Evolutionary conservation across 2,113 vertebrate species (phyloP), one percentile per base, ranked within the genome.

Genomic region (Plestiodon gilberti): DNA sequence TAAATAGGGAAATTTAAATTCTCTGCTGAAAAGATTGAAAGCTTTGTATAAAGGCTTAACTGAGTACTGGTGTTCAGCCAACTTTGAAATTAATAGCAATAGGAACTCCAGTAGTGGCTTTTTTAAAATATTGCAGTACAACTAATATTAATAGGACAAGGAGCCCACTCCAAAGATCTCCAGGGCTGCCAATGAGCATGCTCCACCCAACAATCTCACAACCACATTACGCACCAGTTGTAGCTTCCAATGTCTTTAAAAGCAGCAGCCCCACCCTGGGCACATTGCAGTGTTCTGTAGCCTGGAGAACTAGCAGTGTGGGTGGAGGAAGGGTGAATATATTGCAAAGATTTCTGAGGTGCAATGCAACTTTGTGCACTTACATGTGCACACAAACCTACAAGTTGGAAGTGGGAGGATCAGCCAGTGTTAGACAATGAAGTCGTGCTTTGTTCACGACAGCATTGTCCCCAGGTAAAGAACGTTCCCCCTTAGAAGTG

Each of bases 1-100:
- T 75, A 87, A 88, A 94, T 82, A 17, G 7, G 59, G 88, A 64
- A 0, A 89, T 91, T 93, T 91, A 88, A 88, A 14, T 70, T 52
- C 30, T 69, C 20, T 28, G 83, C 89, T 90, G 74, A 75, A 83
- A 91, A 91, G 62, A 76, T 86, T 38, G 70, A 90, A 62, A n/a
- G 84, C 82, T 83, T 88, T 91, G 81, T 85, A 18, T 55, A 89
- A 67, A 64, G 64, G 85, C 88, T 88, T 89, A 89, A 87, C 87
- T 85, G 85, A 92, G 89, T 64, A 52, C 78, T 81, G 70, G 30
- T 28, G 22, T 83, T 87, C 84, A 84, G 85, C 82, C 85, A 89
- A 43, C 9, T 78, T 22, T 64, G 88, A 85, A 89, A 75, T 69
- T 87, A 85, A 91, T 88, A 87, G 73, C 40, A 43, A 22, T 62